These are phyloP conservation scores for Nomada goodeniana DNA, from an alignment of 2,888 invertebrate genomes.

Conservation along the genomic window DNA sequence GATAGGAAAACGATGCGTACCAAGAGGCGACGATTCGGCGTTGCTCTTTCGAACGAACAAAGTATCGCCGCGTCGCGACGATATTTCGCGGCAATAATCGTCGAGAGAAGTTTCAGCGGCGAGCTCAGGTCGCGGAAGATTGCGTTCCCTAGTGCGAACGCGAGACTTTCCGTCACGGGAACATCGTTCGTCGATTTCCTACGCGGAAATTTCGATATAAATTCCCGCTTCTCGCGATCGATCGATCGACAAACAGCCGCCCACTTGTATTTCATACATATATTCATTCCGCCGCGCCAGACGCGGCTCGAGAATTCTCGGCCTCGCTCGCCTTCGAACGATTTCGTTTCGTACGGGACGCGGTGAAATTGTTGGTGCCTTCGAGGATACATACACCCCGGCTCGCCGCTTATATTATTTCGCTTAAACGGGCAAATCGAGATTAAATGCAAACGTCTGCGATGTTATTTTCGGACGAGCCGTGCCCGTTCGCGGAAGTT, in stretches of 20 bases:
- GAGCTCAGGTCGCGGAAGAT: not conserved
- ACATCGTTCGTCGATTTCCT: conserved; percentile 11
- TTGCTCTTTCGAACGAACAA: not conserved
- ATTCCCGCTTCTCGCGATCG: conserved; percentile 34
- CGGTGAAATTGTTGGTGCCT: not conserved
- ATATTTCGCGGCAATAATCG: conserved; percentile 10
- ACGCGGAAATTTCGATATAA: conserved; percentile 50
- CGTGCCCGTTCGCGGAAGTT: no score
- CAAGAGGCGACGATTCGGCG: not conserved
- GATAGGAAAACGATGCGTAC: no score
- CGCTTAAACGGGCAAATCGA: not conserved
- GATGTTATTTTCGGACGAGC: not conserved
- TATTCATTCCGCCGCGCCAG: conserved; percentile 39
- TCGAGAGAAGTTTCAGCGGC: not conserved
- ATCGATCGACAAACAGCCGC: conserved; percentile 41
- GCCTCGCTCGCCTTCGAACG: not conserved
- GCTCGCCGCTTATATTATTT: not conserved
- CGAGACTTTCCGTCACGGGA: not conserved
- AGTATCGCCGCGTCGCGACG: not conserved
- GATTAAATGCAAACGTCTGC: not conserved
- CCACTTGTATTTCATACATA: conserved; percentile 52
- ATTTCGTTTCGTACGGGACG: not conserved
- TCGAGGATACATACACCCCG: not conserved
- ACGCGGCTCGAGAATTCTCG: not conserved
- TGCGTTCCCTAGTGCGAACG: not conserved